Evolutionary conservation across 2,888 invertebrate genomes (phyloP).

Genomic region (Cyaniris semiargus): DNA sequence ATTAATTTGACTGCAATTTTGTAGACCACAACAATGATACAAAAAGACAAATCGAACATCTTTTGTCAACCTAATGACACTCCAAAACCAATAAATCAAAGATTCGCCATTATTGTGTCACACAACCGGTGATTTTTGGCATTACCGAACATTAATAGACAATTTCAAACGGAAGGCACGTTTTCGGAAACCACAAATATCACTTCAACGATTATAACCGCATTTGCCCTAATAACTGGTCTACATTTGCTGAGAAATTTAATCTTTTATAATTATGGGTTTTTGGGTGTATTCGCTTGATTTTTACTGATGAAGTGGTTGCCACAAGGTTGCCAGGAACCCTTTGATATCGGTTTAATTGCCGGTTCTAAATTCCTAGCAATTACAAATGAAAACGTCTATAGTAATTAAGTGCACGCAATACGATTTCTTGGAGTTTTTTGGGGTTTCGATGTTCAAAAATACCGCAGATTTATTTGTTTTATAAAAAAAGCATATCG

Average conservation of each 20-base stretch:
- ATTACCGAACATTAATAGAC: slow-evolving; percentile 50
- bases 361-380: slow-evolving; percentile 45
- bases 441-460: not conserved
- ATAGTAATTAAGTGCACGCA: slow-evolving; percentile 32
- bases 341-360: slow-evolving; percentile 55
- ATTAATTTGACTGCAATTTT: slow-evolving; percentile 14
- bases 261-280: slow-evolving; percentile 77
- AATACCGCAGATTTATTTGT: slow-evolving; percentile 20
- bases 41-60: slow-evolving; percentile 15
- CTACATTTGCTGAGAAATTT: slow-evolving; percentile 71
- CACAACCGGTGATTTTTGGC: slow-evolving; percentile 56
- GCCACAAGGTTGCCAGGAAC: slow-evolving; percentile 56
- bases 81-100: slow-evolving; percentile 23
- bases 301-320: slow-evolving; percentile 58
- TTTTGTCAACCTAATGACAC: slow-evolving; percentile 15
- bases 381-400: slow-evolving; percentile 44
- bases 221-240: slow-evolving; percentile 69
- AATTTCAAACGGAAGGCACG: slow-evolving; percentile 63
- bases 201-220: slow-evolving; percentile 75
- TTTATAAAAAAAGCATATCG: not conserved
- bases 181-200: slow-evolving; percentile 52
- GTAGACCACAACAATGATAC: not conserved
- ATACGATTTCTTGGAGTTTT: slow-evolving; percentile 22
- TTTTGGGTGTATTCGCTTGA: slow-evolving; percentile 65
- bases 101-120: slow-evolving; percentile 56